Base-by-base conservation (phyloP, 2,113 vertebrate genomes). In the Halcyon malimbica region DNA sequence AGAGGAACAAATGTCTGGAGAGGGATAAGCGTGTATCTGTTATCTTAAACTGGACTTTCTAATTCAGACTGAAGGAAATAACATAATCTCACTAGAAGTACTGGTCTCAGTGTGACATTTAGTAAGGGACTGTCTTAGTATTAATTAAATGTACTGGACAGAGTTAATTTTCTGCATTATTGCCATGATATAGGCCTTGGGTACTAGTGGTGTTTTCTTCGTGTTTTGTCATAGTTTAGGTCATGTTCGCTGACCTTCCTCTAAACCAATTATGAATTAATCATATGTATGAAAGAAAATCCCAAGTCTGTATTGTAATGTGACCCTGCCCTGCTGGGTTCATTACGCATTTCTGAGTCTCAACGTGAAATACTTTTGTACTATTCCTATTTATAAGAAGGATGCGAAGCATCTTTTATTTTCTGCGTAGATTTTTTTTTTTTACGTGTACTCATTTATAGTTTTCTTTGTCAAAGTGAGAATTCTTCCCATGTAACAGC, bases 321-420 rank as follows among this genome's bases (percentile, higher is more conserved):
- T 37, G 16, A 79, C 42, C 7, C 25, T 53, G 13, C 11, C 89
- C 44, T 85, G 5, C 44, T 31, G n/a, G 11, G 13, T 63, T 89
- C 5, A 11, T 85, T 62, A 37, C 25, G 71, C 19, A 26, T 29
- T 46, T 82, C 59, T 87, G 54, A 82, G 57, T 56, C 44, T 86
- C 9, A 76, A 21, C 15, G 21, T 76, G 12, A 89, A 83, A 79
- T 63, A 39, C 37, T 60, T 60, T 79, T 62, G 3, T 79, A 65
- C 31, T 48, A 51, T 29, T 81, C 9, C 6, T 67, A 28, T 73
- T 76, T 50, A 10, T 68, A 62, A 56, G 39, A 74, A 81, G 20
- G 10, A 46, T 0, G 0, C 73, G 2, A 54, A 2, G 37, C 37
- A 63, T 71, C 24, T 46, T 51, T 54, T 60, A 25, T 29, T 79